phyloP scores from a whole-genome alignment of 2,888 invertebrate genomes.

The Noctua fimbriata region DNA sequence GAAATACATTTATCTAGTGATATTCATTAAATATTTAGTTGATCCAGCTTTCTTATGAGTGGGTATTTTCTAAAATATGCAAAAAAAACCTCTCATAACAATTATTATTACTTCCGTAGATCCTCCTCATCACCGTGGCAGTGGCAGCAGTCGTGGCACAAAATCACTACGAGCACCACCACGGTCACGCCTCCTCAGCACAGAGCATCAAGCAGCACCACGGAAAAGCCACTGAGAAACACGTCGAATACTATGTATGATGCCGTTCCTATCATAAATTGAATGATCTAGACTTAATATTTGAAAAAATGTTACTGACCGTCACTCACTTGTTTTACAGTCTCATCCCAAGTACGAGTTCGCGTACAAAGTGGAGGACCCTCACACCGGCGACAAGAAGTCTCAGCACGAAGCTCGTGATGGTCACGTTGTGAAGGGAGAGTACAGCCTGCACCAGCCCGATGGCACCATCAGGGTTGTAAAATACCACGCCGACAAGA shows the following conservation, averaged over 20 bases:
- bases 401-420: conserved; percentile 76
- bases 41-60: neutral
- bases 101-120: neutral
- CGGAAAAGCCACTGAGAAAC: conserved; percentile 63
- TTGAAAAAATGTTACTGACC: neutral
- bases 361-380: conserved; percentile 84
- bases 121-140: conserved; percentile 24
- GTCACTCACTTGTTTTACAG: conserved; percentile 38
- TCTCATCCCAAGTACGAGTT: conserved; percentile 82
- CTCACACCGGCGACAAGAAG: conserved; percentile 85
- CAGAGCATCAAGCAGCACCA: conserved; percentile 75
- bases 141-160: conserved; percentile 18
- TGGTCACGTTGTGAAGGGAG: conserved; percentile 79
- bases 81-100: neutral
- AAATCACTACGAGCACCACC: conserved; percentile 31
- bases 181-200: conserved; percentile 71
- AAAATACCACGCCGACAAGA: conserved; percentile 81
- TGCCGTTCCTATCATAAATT: neutral
- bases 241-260: conserved; percentile 58
- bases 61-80: too few relatives aligned
- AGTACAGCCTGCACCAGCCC: conserved; percentile 83
- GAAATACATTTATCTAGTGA: too few relatives aligned
- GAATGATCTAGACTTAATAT: neutral
- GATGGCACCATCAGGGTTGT: conserved; percentile 85
- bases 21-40: neutral